phyloP scores from a whole-genome alignment of 92 coral and sea anemone genomes.

The Blastomussa wellsi region DNA sequence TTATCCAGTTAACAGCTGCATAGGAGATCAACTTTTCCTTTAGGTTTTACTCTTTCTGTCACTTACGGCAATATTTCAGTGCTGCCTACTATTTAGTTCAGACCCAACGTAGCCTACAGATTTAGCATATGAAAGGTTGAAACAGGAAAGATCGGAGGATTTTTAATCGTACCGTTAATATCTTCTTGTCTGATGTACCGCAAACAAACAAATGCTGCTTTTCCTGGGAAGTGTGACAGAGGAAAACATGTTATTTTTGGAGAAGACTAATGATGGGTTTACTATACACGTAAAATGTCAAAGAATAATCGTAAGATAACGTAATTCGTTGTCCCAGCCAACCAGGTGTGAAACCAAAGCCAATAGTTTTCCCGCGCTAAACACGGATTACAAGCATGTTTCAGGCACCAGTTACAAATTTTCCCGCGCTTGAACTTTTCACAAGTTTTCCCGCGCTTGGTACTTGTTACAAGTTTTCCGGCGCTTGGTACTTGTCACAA shows the following conservation, averaged over 20 bases:
- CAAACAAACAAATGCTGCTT: conserved; percentile 97
- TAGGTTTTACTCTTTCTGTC: background rate
- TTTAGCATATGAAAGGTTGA: background rate
- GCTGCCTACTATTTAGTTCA: background rate
- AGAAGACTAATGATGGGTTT: background rate
- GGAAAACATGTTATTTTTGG: background rate
- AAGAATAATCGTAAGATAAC: background rate
- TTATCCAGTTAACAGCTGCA: background rate
- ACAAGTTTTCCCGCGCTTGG: background rate
- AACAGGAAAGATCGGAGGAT: background rate
- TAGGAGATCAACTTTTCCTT: background rate
- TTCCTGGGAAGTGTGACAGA: conserved; percentile 56
- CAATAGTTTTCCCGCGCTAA: background rate
- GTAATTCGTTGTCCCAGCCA: background rate
- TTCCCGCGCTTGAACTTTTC: too few species aligned
- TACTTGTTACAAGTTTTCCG: background rate
- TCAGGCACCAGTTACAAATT: background rate
- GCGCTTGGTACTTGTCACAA: too few species aligned
- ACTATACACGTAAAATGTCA: background rate
- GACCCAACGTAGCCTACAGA: background rate
- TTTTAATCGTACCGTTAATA: conserved; percentile 75
- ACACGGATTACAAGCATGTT: background rate
- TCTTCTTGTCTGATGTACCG: conserved; percentile 98
- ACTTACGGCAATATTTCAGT: background rate
- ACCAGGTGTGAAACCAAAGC: background rate